phyloP scores from a whole-genome alignment of 2,888 invertebrate species.

The Drepana falcataria region DNA sequence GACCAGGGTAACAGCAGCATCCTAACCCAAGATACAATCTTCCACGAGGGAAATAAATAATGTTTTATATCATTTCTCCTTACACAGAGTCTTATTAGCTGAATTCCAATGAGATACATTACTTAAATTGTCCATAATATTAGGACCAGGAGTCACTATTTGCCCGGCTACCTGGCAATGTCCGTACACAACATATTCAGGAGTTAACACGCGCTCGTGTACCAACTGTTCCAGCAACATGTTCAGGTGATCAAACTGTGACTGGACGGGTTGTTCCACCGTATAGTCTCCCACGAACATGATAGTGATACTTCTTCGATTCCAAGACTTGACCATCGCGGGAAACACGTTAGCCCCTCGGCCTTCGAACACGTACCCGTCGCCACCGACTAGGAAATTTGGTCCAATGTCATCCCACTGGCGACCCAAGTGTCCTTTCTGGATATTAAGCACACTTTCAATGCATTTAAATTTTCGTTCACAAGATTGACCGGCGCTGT shows the following conservation, averaged over 20 bases:
- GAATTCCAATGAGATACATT: conserved; percentile 47
- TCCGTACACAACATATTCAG: conserved; percentile 43
- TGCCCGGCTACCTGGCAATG: conserved; percentile 47
- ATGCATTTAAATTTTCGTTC: conserved; percentile 42
- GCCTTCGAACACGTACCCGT: conserved; percentile 60
- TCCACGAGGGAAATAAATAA: too few species aligned
- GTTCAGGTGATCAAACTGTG: conserved; percentile 46
- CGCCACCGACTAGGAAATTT: conserved; percentile 56
- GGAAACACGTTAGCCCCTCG: conserved; percentile 54
- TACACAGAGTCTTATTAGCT: conserved; percentile 28
- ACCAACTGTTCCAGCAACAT: conserved; percentile 42
- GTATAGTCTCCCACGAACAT: conserved; percentile 63
- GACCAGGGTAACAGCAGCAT: too few species aligned
- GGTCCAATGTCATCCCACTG: conserved; percentile 53
- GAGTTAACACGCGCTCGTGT: conserved; percentile 28
- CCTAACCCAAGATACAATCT: too few species aligned
- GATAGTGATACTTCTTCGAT: conserved; percentile 42
- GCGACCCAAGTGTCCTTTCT: conserved; percentile 41
- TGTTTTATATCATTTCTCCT: not conserved
- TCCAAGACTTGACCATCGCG: conserved; percentile 47
- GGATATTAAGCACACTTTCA: conserved; percentile 38
- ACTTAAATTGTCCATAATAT: conserved; percentile 34
- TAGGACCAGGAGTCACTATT: conserved; percentile 41
- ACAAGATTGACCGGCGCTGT: conserved; percentile 45
- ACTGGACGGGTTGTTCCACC: conserved; percentile 21